These are phyloP conservation scores for Enoplosus armatus DNA, from an alignment of 2,797 vertebrate genomes.

Conservation along the genomic window DNA sequence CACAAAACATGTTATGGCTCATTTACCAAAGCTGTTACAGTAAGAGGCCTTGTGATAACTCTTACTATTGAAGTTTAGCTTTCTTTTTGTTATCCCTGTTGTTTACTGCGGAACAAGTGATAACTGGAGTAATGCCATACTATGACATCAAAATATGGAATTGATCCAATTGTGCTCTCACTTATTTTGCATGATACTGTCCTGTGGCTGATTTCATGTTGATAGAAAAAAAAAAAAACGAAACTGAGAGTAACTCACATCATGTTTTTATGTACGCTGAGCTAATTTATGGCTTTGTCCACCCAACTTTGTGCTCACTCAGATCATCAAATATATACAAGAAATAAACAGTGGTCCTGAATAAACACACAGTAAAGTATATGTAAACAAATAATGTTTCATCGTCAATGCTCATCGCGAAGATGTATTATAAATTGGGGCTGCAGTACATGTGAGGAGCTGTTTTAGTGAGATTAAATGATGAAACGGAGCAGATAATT, in stretches of 20 bases:
- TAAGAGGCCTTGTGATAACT: constrained; percentile 22
- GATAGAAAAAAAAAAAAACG: too few species aligned
- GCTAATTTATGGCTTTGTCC: constrained; percentile 9
- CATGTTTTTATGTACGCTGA: not conserved
- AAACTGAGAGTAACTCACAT: not conserved
- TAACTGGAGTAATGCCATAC: not conserved
- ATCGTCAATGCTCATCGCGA: constrained; percentile 39
- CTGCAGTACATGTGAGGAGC: constrained; percentile 48
- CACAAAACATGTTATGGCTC: constrained; percentile 36
- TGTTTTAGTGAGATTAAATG: constrained; percentile 77
- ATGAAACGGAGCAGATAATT: constrained; percentile 83
- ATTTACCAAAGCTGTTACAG: constrained; percentile 60
- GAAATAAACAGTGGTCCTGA: constrained; percentile 4
- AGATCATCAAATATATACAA: not conserved
- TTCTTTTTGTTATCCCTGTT: not conserved
- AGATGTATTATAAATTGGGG: constrained; percentile 51
- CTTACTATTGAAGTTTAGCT: not conserved
- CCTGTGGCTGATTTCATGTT: not conserved
- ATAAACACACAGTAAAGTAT: constrained; percentile 17
- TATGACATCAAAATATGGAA: not conserved
- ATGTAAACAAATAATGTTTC: constrained; percentile 57
- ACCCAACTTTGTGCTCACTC: not conserved
- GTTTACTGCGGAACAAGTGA: constrained; percentile 1
- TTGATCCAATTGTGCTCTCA: not conserved
- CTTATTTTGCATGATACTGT: not conserved